Evolutionary conservation across 2,888 invertebrate species (phyloP).

Genomic region (Parnassius orleans): DNA sequence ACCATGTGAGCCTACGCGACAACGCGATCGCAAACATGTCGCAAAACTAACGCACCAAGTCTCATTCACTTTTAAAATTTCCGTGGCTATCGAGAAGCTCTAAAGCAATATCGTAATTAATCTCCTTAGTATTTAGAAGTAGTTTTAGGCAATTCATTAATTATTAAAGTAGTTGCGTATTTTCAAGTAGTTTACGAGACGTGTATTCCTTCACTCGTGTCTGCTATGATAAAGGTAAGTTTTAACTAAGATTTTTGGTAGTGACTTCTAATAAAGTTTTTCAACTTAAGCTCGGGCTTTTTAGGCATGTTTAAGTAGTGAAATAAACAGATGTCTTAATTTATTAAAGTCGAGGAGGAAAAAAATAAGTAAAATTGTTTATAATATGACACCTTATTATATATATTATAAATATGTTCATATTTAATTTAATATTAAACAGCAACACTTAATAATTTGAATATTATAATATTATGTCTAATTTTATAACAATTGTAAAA

Average conservation of each 20-base stretch:
- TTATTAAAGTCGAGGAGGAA: no score
- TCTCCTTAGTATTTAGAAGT: conserved; percentile 26
- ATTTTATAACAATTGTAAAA: no score
- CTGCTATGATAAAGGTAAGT: conserved; percentile 21
- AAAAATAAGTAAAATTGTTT: no score
- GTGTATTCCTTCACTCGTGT: not conserved
- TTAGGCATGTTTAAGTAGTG: conserved; percentile 3
- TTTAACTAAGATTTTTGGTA: not conserved
- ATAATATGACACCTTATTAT: no score
- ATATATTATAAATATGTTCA: no score
- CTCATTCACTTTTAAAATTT: conserved; percentile 31
- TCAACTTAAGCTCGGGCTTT: conserved; percentile 24
- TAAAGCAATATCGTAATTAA: conserved; percentile 36
- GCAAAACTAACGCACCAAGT: conserved; percentile 31
- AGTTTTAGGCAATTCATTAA: conserved; percentile 29
- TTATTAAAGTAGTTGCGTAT: conserved; percentile 5
- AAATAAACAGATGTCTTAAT: no score
- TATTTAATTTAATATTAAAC: no score
- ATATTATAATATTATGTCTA: no score
- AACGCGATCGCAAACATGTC: conserved; percentile 30
- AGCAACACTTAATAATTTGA: no score
- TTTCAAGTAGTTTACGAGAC: conserved; percentile 12
- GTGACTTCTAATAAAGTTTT: no score
- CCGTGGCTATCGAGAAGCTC: conserved; percentile 42
- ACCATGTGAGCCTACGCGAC: conserved; percentile 43